Evolutionary conservation across 2,113 vertebrate genomes (phyloP), one percentile per base, ranked within the genome.

Genomic region (Aix galericulata): DNA sequence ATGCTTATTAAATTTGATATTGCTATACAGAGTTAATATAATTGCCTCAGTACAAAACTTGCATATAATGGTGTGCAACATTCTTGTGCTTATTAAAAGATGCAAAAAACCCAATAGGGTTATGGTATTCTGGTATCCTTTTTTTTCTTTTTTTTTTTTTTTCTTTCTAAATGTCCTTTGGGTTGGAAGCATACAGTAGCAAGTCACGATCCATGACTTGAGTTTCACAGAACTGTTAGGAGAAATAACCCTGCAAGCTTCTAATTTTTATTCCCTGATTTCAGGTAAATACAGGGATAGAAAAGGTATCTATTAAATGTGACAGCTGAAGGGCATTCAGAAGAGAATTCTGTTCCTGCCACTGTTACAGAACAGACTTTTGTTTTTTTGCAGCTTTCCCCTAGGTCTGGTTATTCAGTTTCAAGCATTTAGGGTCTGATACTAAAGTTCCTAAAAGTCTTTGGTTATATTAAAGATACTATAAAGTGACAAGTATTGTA

Each of bases 41-140:
- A 60, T 74, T 86, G 26, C 62, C 32, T 74, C n/a, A 75, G 16
- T 86, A 7, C 62, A 76, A 92, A 71, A 44, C n/a, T 74, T 78
- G 40, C 42, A 17, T n/a, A 46, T 55, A 63, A 67, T 59, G 17
- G 36, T n/a, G 23, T 84, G 32, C 25, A 63, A 58, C n/a, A 16
- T 55, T 91, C 40, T 59, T 0, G 0, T 81, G 60, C 44, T 86
- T 63, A n/a, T 52, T 91, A 67, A 66, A 86, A 89, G 36, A 22
- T 44, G 31, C 29, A 40, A 0, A 1, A 73, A 58, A 27, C 26
- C 31, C 5, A 1, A 62, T 63, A 74, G 46, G 12, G 10, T 74
- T 89, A 11, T 32, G 1, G 1, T 55, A 40, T 92, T 60, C 73
- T 46, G 8, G 44, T 46, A 46, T 46, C 44, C 17, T 46, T 46